These are phyloP conservation scores for Dione vanillae DNA, from an alignment of 2,888 invertebrate genomes.

Conservation along the genomic window DNA sequence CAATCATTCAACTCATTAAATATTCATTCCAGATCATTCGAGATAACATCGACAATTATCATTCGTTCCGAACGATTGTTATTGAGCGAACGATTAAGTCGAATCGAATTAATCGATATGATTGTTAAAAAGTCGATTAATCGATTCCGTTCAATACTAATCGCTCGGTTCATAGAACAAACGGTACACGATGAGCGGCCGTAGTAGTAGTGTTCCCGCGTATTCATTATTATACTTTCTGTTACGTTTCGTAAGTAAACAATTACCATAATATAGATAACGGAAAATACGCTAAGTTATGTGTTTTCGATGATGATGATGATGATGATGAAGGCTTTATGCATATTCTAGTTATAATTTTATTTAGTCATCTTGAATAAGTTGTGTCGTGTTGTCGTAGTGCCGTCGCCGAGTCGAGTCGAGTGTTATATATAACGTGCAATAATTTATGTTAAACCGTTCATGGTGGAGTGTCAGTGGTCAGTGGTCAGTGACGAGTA, in stretches of 20 bases:
- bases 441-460: constrained; percentile 78
- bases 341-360: constrained; percentile 77
- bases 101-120: neutral
- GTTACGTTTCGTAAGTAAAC: constrained; percentile 68
- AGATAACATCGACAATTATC: constrained; percentile 7
- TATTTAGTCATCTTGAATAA: constrained; percentile 81
- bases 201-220: constrained; percentile 66
- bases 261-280: constrained; percentile 73
- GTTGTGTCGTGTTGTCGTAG: constrained; percentile 66
- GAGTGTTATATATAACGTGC: constrained; percentile 70
- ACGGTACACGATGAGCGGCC: constrained; percentile 52
- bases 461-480: constrained; percentile 59
- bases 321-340: constrained; percentile 53
- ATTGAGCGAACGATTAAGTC: neutral
- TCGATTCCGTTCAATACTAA: neutral
- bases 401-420: constrained; percentile 48
- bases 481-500: too few species aligned
- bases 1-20: constrained; percentile 47
- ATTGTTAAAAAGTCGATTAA: neutral
- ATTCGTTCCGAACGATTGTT: constrained; percentile 16
- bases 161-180: constrained; percentile 37
- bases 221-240: constrained; percentile 57
- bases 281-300: constrained; percentile 71
- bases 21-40: constrained; percentile 67
- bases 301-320: constrained; percentile 58